Conservation (phyloP, 2,797 vertebrate genomes). For the Salarias fasciatus region DNA sequence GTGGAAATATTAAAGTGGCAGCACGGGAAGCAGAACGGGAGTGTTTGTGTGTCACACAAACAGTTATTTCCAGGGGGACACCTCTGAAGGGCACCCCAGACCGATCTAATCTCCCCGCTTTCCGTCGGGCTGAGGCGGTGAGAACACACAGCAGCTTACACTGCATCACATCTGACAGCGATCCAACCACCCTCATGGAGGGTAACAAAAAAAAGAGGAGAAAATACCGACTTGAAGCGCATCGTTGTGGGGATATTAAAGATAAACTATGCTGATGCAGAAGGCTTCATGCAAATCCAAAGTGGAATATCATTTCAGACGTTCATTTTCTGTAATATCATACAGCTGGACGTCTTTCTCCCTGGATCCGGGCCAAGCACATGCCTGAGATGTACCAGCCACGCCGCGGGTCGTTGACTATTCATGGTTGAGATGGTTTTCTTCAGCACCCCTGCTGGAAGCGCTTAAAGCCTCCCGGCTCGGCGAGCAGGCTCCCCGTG, state of each 20-base stretch:
- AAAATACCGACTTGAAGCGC: background rate
- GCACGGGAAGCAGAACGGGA: slow-evolving; percentile 16
- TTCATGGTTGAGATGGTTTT: slow-evolving; percentile 57
- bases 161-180: slow-evolving; percentile 60
- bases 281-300: slow-evolving; percentile 42
- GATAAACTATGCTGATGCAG: background rate
- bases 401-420: slow-evolving; percentile 49
- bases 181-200: slow-evolving; percentile 46
- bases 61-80: slow-evolving; percentile 46
- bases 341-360: slow-evolving; percentile 26
- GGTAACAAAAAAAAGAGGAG: background rate
- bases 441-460: slow-evolving; percentile 49
- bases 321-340: slow-evolving; percentile 20
- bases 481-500: slow-evolving; percentile 8
- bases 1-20: slow-evolving; percentile 37
- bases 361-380: slow-evolving; percentile 35
- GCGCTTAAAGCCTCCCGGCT: slow-evolving; percentile 40
- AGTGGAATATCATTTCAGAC: slow-evolving; percentile 40
- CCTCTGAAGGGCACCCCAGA: slow-evolving; percentile 48
- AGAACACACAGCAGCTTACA: slow-evolving; percentile 66
- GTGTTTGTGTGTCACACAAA: slow-evolving; percentile 21
- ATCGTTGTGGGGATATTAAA: slow-evolving; percentile 7
- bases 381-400: slow-evolving; percentile 55
- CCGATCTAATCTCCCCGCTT: slow-evolving; percentile 43
- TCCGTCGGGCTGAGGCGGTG: slow-evolving; percentile 61